phyloP scores from a whole-genome alignment of 1,140 invertebrate species.

The Hestina assimilis region DNA sequence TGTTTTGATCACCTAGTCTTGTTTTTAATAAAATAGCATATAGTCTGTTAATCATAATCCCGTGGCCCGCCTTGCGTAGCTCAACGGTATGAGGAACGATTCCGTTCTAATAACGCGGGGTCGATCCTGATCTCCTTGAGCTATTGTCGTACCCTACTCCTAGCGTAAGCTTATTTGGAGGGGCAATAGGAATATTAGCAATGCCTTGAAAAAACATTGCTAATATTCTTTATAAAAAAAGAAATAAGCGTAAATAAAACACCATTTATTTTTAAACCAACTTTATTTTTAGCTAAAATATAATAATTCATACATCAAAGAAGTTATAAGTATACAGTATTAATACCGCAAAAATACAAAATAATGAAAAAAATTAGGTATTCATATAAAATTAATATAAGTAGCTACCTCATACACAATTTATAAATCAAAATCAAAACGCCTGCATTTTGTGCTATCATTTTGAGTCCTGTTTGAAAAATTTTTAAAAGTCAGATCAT shows the following conservation, averaged over 20 bases:
- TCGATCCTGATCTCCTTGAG: too few relatives aligned
- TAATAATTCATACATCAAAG: conserved; percentile 78
- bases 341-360: conserved; percentile 65
- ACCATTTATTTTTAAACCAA: conserved; percentile 70
- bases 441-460: conserved; percentile 50
- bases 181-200: too few relatives aligned
- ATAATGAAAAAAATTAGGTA: conserved; percentile 45
- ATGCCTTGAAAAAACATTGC: too few relatives aligned
- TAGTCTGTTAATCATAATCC: too few relatives aligned
- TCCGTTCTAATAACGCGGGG: too few relatives aligned
- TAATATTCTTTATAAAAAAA: too few relatives aligned
- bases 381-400: conserved; percentile 38
- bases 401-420: conserved; percentile 55
- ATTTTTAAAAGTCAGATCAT: conserved; percentile 45
- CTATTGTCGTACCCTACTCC: too few relatives aligned
- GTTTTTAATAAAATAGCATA: too few relatives aligned
- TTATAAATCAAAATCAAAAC: conserved; percentile 31
- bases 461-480: conserved; percentile 29
- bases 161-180: too few relatives aligned
- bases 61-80: too few relatives aligned
- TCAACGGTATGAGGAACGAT: too few relatives aligned
- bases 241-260: conserved; percentile 45
- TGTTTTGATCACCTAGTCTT: too few relatives aligned
- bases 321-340: conserved; percentile 70
- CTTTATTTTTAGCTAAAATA: conserved; percentile 79